Percentiles rank a stretch among this genome's conserved stretches.
These are phyloP conservation scores for Acleris sparsana DNA, from an alignment of 2,888 invertebrate genomes.

Conservation along the genomic window DNA sequence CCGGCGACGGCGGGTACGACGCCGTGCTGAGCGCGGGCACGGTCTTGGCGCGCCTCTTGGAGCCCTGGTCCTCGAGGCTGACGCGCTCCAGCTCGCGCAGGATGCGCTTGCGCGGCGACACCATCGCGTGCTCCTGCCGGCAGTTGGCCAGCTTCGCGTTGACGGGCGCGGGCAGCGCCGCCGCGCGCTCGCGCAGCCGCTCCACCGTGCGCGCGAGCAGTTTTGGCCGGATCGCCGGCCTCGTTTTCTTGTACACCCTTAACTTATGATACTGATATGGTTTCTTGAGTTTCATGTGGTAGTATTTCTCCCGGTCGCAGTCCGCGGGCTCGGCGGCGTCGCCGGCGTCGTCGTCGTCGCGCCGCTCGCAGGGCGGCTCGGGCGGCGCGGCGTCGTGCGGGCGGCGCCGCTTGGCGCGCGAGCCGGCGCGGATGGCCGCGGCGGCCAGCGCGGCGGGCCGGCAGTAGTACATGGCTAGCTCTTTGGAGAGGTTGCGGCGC, in stretches of 20 bases:
- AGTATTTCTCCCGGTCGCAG: constrained; percentile 72
- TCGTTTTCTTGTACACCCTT: constrained; percentile 77
- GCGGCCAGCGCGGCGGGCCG: constrained; percentile 80
- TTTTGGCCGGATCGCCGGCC: constrained; percentile 61
- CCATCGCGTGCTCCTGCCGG: constrained; percentile 83
- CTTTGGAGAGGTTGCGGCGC: constrained; percentile 88
- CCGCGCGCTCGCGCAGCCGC: constrained; percentile 68
- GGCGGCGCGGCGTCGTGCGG: constrained; percentile 81
- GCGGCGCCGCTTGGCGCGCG: constrained; percentile 85
- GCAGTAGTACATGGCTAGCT: constrained; percentile 88
- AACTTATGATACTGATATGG: constrained; percentile 80
- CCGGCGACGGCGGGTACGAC: constrained; percentile 48
- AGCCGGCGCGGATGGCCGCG: constrained; percentile 69
- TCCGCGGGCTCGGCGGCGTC: constrained; percentile 49
- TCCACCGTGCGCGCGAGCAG: constrained; percentile 64
- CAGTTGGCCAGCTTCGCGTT: constrained; percentile 75
- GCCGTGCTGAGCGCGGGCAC: constrained; percentile 71
- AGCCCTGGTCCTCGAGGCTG: constrained; percentile 86
- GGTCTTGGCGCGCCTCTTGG: constrained; percentile 83
- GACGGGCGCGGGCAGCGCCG: constrained; percentile 67
- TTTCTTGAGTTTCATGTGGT: constrained; percentile 80
- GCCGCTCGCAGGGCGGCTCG: constrained; percentile 50
- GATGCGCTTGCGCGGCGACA: constrained; percentile 92
- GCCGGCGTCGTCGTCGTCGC: constrained; percentile 50
- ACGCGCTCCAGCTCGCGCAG: constrained; percentile 92